Evolutionary conservation across 2,888 invertebrate genomes (phyloP).

Genomic region (Volucella zonaria): DNA sequence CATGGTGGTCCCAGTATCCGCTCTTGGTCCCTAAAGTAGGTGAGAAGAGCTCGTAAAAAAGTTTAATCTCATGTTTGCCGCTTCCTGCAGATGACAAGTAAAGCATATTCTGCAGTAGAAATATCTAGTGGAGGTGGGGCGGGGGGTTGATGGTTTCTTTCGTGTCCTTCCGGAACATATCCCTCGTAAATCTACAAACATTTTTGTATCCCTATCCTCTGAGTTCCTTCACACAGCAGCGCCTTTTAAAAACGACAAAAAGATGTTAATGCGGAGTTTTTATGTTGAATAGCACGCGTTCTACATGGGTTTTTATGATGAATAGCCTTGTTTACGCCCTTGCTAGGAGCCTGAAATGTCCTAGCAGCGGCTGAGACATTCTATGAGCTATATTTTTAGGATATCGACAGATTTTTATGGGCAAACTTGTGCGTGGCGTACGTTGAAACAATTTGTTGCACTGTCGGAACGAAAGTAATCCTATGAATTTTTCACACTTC

Average conservation of each 20-base stretch:
- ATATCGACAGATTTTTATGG: constrained; percentile 44
- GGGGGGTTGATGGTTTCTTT: not conserved
- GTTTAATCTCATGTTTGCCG: constrained; percentile 41
- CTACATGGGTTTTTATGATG: constrained; percentile 46
- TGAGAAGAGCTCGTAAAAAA: constrained; percentile 16
- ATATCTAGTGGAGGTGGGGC: no score
- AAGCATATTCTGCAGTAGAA: not conserved
- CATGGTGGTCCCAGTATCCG: not conserved
- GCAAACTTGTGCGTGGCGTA: constrained; percentile 8
- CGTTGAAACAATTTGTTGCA: constrained; percentile 36
- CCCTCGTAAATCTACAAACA: constrained; percentile 53
- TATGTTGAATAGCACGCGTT: constrained; percentile 33
- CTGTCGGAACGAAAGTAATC: constrained; percentile 3
- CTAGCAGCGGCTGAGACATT: no score
- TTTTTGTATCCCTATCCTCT: constrained; percentile 16
- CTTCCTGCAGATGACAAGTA: constrained; percentile 42
- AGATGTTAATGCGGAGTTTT: constrained; percentile 49
- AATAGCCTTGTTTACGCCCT: constrained; percentile 45
- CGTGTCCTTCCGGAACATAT: constrained; percentile 31
- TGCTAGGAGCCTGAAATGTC: not conserved
- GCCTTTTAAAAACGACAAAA: constrained; percentile 17
- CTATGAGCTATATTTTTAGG: constrained; percentile 10
- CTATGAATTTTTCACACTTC: not conserved
- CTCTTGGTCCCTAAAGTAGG: not conserved
- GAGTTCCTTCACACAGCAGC: not conserved